These are phyloP conservation scores for Tupaia tana DNA, from an alignment of 2,113 vertebrate species.

Conservation along the genomic window DNA sequence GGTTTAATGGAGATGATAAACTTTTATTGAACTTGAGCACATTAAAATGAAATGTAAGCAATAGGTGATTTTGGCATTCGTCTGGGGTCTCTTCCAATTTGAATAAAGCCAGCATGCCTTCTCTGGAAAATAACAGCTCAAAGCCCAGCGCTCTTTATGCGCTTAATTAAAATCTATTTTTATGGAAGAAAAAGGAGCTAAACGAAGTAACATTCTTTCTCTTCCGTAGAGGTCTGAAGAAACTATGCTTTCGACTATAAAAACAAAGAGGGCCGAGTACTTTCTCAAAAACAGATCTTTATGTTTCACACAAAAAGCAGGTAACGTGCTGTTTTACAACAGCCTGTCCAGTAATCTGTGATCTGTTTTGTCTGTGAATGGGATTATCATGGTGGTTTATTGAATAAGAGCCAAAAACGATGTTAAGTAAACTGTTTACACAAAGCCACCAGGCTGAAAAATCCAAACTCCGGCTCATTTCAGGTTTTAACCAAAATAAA, in stretches of 20 bases:
- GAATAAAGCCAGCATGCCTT: slow-evolving; percentile 84
- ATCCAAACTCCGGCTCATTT: slow-evolving; percentile 85
- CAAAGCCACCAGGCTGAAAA: slow-evolving; percentile 89
- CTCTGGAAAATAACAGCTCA: slow-evolving; percentile 85
- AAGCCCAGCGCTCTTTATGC: slow-evolving; percentile 82
- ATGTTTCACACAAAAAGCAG: slow-evolving; percentile 83
- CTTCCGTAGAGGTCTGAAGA: slow-evolving; percentile 60
- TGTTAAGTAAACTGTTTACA: slow-evolving; percentile 92
- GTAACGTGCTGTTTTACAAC: slow-evolving; percentile 85
- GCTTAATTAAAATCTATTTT: slow-evolving; percentile 83
- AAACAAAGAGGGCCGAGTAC: slow-evolving; percentile 63
- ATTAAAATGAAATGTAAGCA: slow-evolving; percentile 92
- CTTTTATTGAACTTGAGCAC: slow-evolving; percentile 89
- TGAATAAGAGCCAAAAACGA: slow-evolving; percentile 89
- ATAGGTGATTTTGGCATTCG: slow-evolving; percentile 87
- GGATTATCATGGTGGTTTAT: slow-evolving; percentile 91
- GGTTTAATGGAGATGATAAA: slow-evolving; percentile 90
- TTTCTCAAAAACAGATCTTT: slow-evolving; percentile 78
- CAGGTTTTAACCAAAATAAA: slow-evolving; percentile 93
- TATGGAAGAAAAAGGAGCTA: slow-evolving; percentile 73
- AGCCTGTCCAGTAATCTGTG: slow-evolving; percentile 87
- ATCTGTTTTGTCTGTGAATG: slow-evolving; percentile 91
- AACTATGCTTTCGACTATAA: slow-evolving; percentile 59
- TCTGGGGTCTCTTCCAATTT: slow-evolving; percentile 85
- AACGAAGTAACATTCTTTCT: slow-evolving; percentile 64